Evolutionary conservation across 2,113 vertebrate species (phyloP).

Genomic region (Bubalus kerabau): DNA sequence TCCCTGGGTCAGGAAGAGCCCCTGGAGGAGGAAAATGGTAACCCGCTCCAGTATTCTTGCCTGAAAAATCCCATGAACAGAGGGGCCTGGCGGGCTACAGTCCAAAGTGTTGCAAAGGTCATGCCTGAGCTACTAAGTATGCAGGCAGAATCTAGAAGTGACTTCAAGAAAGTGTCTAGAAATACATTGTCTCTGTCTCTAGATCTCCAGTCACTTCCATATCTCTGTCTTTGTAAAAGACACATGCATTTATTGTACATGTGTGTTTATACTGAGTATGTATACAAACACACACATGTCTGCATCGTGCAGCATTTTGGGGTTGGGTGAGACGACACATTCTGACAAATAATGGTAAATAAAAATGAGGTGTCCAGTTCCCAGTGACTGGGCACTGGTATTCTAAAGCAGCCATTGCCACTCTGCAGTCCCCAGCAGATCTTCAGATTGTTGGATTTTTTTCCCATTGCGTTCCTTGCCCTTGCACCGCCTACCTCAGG

Average conservation of each 20-base stretch:
- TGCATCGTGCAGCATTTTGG: accelerated
- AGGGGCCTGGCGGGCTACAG: neutral
- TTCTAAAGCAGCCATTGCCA: neutral
- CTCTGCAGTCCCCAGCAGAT: no score
- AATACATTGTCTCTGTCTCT: accelerated
- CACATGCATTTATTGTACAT: accelerated
- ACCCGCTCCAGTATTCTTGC: neutral
- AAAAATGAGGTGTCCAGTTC: neutral
- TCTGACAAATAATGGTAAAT: neutral
- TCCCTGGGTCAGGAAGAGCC: neutral
- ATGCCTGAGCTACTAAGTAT: neutral
- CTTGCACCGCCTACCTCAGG: neutral
- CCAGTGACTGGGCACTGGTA: accelerated
- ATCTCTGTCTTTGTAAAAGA: neutral
- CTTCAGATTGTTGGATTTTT: neutral
- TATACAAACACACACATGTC: accelerated
- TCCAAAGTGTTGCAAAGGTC: neutral
- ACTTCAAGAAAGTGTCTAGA: neutral
- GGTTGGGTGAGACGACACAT: neutral
- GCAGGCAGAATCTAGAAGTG: neutral
- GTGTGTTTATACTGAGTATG: no score
- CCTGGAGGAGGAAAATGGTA: neutral
- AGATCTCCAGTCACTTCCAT: neutral
- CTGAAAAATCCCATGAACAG: neutral
- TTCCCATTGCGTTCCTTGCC: accelerated